Evolutionary conservation across 2,888 invertebrate genomes (phyloP).

Genomic region (Drosophila gaucha): DNA sequence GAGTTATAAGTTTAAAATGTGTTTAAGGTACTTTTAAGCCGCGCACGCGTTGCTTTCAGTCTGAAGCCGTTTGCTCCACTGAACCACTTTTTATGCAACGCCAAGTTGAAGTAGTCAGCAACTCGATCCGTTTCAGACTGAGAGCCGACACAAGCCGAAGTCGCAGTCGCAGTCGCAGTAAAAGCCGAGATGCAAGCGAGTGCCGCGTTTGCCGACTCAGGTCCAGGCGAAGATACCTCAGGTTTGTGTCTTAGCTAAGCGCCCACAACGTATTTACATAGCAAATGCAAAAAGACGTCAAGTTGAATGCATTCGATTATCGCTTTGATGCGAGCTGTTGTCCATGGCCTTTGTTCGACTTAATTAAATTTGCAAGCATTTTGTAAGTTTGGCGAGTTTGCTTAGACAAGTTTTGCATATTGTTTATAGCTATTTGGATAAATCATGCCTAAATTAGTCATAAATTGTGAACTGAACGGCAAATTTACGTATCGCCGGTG

Average conservation of each 20-base stretch:
- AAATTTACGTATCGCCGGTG: slow-evolving; percentile 57
- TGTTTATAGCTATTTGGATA: slow-evolving; percentile 67
- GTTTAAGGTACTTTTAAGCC: slow-evolving; percentile 22
- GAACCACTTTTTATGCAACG: slow-evolving; percentile 82
- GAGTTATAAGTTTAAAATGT: slow-evolving; percentile 13
- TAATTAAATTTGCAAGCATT: slow-evolving; percentile 51
- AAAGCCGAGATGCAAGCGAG: slow-evolving; percentile 24
- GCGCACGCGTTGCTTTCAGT: slow-evolving; percentile 64
- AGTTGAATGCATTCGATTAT: slow-evolving; percentile 46
- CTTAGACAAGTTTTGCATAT: slow-evolving; percentile 25
- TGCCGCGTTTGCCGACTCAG: slow-evolving; percentile 31
- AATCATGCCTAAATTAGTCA: slow-evolving; percentile 74
- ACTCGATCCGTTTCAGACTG: slow-evolving; percentile 30
- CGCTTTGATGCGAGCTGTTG: slow-evolving; percentile 48
- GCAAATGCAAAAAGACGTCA: slow-evolving; percentile 13
- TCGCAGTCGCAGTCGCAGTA: not conserved
- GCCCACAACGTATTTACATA: slow-evolving; percentile 11
- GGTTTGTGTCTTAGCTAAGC: slow-evolving; percentile 52
- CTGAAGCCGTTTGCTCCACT: slow-evolving; percentile 81
- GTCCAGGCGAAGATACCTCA: slow-evolving; percentile 27
- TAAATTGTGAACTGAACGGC: slow-evolving; percentile 56
- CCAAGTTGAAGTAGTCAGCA: slow-evolving; percentile 74
- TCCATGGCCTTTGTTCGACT: slow-evolving; percentile 49
- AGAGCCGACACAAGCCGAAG: slow-evolving; percentile 37
- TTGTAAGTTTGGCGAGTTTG: too few relatives aligned